Conservation (phyloP, 2,888 invertebrate species). For the Hymenopus coronatus region DNA sequence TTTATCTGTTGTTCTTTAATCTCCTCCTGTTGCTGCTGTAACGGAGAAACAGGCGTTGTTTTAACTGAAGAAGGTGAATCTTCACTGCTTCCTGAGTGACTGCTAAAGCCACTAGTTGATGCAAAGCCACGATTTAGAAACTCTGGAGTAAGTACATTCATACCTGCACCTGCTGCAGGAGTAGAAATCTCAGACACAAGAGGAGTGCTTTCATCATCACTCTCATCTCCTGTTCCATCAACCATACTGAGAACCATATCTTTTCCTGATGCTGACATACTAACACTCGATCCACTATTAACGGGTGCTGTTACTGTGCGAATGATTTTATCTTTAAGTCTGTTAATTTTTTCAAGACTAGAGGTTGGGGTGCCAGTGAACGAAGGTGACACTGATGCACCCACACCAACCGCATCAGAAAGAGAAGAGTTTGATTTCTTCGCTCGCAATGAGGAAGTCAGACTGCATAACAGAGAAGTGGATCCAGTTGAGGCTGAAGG, state of each 20-base stretch:
- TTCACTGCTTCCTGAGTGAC: constrained; percentile 25
- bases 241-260: not conserved
- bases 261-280: constrained; percentile 37
- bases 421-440: constrained; percentile 19
- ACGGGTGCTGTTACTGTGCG: constrained; percentile 44
- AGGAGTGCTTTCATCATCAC: constrained; percentile 69
- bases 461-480: constrained; percentile 11
- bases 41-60: constrained; percentile 21
- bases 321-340: constrained; percentile 45
- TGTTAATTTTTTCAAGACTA: constrained; percentile 43
- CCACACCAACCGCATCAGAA: not conserved
- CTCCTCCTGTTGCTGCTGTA: not conserved
- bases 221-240: constrained; percentile 39
- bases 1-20: not conserved
- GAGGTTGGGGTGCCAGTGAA: constrained; percentile 36
- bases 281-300: constrained; percentile 41
- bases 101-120: constrained; percentile 16
- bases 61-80: constrained; percentile 25
- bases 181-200: constrained; percentile 55
- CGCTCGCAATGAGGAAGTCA: constrained; percentile 14
- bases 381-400: constrained; percentile 23
- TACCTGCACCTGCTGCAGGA: constrained; percentile 37
- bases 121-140: constrained; percentile 27
- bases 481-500: constrained; percentile 13
- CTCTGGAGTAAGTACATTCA: not conserved